Conservation (phyloP, 2,888 invertebrate genomes). For the Ophioninae sp. region DNA sequence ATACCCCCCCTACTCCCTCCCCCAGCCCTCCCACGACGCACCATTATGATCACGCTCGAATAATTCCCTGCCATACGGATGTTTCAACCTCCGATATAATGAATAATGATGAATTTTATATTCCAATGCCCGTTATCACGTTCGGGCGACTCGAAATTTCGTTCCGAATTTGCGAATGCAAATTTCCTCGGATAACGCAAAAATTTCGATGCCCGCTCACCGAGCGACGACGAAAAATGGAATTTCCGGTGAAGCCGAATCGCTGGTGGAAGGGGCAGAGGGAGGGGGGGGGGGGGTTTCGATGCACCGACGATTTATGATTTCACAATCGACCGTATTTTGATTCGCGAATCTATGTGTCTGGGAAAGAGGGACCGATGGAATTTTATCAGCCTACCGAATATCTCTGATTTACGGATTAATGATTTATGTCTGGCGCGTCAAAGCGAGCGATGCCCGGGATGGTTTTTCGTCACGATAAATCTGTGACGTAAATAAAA, state of each 20-base stretch:
- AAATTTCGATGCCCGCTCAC: neutral
- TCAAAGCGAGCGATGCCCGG: no score
- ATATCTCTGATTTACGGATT: neutral
- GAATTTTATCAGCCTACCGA: constrained; percentile 8
- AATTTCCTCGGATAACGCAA: neutral
- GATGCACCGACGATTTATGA: no score
- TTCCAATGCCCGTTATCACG: constrained; percentile 30
- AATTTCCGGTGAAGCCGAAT: no score
- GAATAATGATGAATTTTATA: constrained; percentile 47
- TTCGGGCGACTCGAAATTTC: neutral
- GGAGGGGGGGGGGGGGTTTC: no score
- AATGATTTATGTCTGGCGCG: no score
- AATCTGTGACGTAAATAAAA: no score
- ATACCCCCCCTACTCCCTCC: no score
- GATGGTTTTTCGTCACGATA: no score
- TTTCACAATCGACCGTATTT: constrained; percentile 14
- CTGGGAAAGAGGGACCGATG: neutral
- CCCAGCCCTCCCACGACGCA: no score
- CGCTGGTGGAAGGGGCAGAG: no score
- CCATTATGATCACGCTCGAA: neutral
- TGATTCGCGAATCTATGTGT: no score
- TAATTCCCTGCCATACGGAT: constrained; percentile 3
- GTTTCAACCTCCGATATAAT: neutral
- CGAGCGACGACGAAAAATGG: neutral
- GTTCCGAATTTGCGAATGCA: neutral